A percentile compares a stretch with the other conserved stretches of the same genome.
Conservation (phyloP, 2,888 invertebrate genomes). For the Drosophila formosana region DNA sequence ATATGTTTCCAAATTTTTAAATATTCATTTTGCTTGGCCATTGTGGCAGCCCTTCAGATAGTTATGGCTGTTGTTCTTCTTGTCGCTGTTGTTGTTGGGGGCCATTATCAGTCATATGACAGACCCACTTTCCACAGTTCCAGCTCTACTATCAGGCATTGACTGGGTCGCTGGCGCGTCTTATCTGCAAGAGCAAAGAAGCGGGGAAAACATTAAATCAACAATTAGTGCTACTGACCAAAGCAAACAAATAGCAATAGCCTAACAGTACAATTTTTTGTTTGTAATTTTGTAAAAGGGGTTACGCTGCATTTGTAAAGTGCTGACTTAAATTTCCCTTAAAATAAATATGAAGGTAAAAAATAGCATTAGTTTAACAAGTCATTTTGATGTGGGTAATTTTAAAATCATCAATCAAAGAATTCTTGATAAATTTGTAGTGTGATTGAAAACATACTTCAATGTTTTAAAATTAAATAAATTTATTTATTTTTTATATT, state of each 20-base stretch:
- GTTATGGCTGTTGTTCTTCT: slow-evolving; percentile 24
- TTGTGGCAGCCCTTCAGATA: slow-evolving; percentile 52
- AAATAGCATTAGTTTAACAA: neutral
- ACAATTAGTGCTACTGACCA: slow-evolving; percentile 13
- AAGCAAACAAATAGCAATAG: slow-evolving; percentile 35
- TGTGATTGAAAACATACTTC: too few species aligned
- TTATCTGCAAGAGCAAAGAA: slow-evolving; percentile 51
- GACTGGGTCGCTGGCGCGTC: slow-evolving; percentile 46
- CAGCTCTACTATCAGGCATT: slow-evolving; percentile 59
- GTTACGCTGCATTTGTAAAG: too few species aligned
- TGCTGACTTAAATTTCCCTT: too few species aligned
- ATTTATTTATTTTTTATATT: too few species aligned
- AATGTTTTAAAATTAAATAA: too few species aligned
- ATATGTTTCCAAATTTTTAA: slow-evolving; percentile 92
- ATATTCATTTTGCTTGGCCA: slow-evolving; percentile 82
- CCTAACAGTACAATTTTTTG: neutral
- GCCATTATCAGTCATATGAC: slow-evolving; percentile 68
- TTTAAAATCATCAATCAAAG: too few species aligned
- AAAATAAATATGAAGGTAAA: too few species aligned
- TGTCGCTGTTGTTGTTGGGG: slow-evolving; percentile 29
- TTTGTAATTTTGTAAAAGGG: neutral
- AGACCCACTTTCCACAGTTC: slow-evolving; percentile 56
- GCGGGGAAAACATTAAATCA: slow-evolving; percentile 25
- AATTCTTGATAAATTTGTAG: too few species aligned
- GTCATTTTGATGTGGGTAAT: too few species aligned